Evolutionary conservation across 2,797 vertebrate species (phyloP), one percentile per base, ranked within the genome.

Genomic region (Holocentrus rufus): DNA sequence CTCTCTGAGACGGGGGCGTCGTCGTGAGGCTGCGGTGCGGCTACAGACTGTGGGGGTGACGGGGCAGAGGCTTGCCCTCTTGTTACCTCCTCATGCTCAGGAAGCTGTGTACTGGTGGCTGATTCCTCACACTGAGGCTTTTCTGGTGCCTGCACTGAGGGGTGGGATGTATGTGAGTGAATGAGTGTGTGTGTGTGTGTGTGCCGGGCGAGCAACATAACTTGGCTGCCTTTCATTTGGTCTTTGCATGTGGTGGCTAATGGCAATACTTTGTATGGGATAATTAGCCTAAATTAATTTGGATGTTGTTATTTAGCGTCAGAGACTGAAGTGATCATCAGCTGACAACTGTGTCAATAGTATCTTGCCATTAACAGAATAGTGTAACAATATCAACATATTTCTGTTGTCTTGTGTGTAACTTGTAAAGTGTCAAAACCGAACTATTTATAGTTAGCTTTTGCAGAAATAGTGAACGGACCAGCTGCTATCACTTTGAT

Each of bases 121-220:
- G 87, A 83, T 66, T 44, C 79, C 56, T 70, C 70, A 69, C 67
- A 78, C 71, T 14, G 46, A 80, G 15, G 58, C 69, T 30, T 27
- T 1, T 49, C 80, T 73, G 18, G 76, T 36, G 67, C 69, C 76
- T 79, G 79, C 68, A 72, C 89, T 91, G 91, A 71, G 46, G 34
- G 59, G 8, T 55, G 53, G 7, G 13, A 15, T 82, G 78, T 77
- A 84, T 80, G 74, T 68, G 53, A 44, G 70, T 68, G 71, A 11
- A 39, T 65, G 61, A 2, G 54, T 54, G 53, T 17, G 60, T 27
- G 59, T 23, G 59, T 44, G 13, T 23, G 59, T 14, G 42, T 14
- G 31, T 14, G 9, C 56, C 11, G 80, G 68, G 83, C 72, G 92
- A 69, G 92, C 67, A 90, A 89, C 64, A 82, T 84, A 88, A 93